phyloP scores from a whole-genome alignment of 2,113 vertebrate genomes.

The Amazona vittata region DNA sequence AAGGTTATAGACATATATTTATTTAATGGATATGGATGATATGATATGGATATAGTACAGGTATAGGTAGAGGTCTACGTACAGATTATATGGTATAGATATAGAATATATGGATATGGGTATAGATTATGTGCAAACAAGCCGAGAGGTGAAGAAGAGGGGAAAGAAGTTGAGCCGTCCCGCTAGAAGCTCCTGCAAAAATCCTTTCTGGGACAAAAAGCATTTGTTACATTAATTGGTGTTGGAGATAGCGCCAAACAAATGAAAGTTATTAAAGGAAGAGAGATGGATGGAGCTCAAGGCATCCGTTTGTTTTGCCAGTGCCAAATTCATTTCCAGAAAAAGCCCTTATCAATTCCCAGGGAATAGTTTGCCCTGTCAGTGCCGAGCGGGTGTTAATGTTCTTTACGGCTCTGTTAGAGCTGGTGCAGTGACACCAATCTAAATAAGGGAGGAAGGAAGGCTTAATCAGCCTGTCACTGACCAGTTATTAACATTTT shows the following conservation, averaged over 20 bases:
- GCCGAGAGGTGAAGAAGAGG: background rate
- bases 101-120: too few relatives aligned
- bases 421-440: conserved; percentile 60
- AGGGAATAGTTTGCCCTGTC: conserved; percentile 63
- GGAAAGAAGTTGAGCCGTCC: background rate
- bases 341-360: conserved; percentile 73
- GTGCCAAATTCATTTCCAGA: conserved; percentile 68
- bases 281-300: conserved; percentile 57
- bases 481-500: conserved; percentile 78
- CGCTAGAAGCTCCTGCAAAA: background rate
- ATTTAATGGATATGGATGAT: background rate
- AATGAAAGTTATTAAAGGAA: conserved; percentile 75
- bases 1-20: too few relatives aligned
- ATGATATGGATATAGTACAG: too few relatives aligned
- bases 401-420: conserved; percentile 68
- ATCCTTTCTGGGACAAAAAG: conserved; percentile 30
- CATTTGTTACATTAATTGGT: conserved; percentile 61
- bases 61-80: background rate
- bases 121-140: background rate
- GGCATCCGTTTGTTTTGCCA: conserved; percentile 64
- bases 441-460: conserved; percentile 73
- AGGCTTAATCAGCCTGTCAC: conserved; percentile 76
- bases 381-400: conserved; percentile 46
- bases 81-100: background rate
- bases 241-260: conserved; percentile 33